Evolutionary conservation across 2,888 invertebrate species (phyloP).

Genomic region (Pristionchus exspectatus): DNA sequence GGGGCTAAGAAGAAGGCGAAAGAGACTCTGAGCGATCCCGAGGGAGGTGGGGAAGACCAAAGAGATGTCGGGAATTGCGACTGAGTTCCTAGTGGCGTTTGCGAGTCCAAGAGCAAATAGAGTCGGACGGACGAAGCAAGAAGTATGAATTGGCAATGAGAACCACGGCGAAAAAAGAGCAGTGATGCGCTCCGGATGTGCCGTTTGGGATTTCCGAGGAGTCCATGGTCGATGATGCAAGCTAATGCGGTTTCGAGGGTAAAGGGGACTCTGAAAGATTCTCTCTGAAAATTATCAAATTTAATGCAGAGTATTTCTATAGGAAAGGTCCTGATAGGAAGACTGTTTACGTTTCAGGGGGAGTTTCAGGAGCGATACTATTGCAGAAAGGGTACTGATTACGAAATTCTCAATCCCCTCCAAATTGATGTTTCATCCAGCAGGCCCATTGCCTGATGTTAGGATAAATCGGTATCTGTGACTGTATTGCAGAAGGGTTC

Average conservation of each 20-base stretch:
- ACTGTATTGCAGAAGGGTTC: conserved; percentile 86
- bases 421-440: no score
- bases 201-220: background rate
- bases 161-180: conserved; percentile 15
- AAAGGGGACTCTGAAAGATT: no score
- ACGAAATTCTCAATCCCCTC: no score
- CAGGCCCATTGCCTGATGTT: no score
- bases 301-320: no score
- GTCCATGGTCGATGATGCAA: no score
- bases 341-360: no score
- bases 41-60: background rate
- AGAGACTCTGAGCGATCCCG: conserved; percentile 51
- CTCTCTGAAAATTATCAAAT: no score
- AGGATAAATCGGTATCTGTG: no score
- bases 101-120: conserved; percentile 4
- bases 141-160: background rate
- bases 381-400: conserved; percentile 84
- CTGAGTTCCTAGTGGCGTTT: background rate
- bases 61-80: background rate
- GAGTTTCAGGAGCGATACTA: no score
- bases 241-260: no score
- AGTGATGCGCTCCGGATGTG: background rate
- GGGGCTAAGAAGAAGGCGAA: background rate
- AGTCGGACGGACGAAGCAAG: background rate
- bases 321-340: no score